Percentiles rank a stretch among this genome's conserved stretches.
These are phyloP conservation scores for Echeneis naucrates DNA, from an alignment of 2,797 vertebrate species.

Conservation along the genomic window DNA sequence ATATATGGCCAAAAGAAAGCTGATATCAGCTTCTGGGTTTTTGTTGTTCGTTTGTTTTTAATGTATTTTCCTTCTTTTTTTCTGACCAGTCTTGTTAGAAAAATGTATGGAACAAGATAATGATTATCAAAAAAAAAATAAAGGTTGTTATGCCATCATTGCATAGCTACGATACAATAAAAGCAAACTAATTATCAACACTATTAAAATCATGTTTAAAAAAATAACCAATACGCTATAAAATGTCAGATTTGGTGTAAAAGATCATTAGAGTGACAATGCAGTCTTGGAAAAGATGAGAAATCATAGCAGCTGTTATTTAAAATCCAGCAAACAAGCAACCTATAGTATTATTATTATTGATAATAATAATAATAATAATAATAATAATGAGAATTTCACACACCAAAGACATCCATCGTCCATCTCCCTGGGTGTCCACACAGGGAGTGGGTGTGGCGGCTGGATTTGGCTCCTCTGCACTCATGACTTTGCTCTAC, in stretches of 20 bases:
- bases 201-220: background rate
- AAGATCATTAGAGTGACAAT: no score
- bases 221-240: background rate
- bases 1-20: no score
- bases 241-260: background rate
- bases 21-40: no score
- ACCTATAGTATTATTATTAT: no score
- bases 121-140: background rate
- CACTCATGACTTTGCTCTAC: conserved; percentile 84
- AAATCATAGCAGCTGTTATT: background rate
- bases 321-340: background rate
- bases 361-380: no score
- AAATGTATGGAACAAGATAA: background rate
- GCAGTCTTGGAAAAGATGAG: background rate
- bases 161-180: background rate
- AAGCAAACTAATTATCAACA: background rate
- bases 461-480: conserved; percentile 87
- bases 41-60: no score
- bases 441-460: conserved; percentile 87
- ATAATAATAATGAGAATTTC: conserved; percentile 6
- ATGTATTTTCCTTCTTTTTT: no score
- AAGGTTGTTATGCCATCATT: background rate
- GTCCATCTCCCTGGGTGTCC: conserved; percentile 90
- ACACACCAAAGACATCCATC: conserved; percentile 94
- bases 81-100: background rate